A percentile compares a stretch with the other conserved stretches of the same genome.
phyloP scores from a whole-genome alignment of 2,888 invertebrate genomes.

The Meiosimyza platycephala region DNA sequence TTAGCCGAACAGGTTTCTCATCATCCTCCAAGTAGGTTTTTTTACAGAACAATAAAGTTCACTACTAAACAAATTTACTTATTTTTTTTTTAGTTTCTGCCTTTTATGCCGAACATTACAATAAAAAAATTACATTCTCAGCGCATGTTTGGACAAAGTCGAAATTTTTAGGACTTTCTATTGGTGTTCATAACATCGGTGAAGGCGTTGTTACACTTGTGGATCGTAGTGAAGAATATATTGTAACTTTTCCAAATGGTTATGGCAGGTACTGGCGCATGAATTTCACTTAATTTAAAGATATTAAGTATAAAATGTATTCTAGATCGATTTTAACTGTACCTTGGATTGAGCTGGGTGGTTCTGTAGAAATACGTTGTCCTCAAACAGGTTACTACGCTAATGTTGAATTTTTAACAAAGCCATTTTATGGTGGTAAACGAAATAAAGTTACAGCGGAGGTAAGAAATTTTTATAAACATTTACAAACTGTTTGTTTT shows the following conservation, averaged over 20 bases:
- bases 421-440: conserved; percentile 98
- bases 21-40: conserved; percentile 89
- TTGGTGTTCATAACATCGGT: conserved; percentile 98
- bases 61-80: conserved; percentile 1
- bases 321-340: conserved; percentile 93
- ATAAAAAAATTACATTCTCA: conserved; percentile 89
- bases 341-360: conserved; percentile 99
- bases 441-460: conserved; percentile 90
- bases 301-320: conserved; percentile 73
- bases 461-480: conserved; percentile 67
- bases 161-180: conserved; percentile 96
- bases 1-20: conserved; percentile 99
- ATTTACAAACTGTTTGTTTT: background rate
- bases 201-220: conserved; percentile 91
- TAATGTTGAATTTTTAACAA: conserved; percentile 94
- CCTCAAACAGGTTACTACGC: conserved; percentile 94
- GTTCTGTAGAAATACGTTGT: conserved; percentile 89
- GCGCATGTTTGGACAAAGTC: conserved; percentile 99
- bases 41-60: background rate
- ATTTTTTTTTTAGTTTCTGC: conserved; percentile 82
- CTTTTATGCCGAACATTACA: conserved; percentile 97
- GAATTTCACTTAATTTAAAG: conserved; percentile 67
- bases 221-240: conserved; percentile 93
- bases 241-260: conserved; percentile 96
- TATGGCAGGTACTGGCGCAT: conserved; percentile 81